Evolutionary conservation across 2,113 vertebrate genomes (phyloP).

Genomic region (Sapajus apella): DNA sequence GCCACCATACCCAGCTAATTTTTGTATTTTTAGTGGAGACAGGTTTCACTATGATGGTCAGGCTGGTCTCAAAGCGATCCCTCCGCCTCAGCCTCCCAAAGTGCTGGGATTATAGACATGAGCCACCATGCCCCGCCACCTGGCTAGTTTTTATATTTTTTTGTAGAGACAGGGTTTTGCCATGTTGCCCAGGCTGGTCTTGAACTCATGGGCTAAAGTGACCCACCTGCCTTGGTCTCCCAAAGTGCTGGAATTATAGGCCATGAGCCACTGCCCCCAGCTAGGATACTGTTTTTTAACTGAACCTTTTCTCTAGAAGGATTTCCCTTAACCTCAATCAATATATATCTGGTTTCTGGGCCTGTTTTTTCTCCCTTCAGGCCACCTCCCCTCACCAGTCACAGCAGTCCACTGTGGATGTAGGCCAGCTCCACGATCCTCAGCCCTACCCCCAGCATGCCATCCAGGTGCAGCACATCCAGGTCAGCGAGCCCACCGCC

Average conservation of each 20-base stretch:
- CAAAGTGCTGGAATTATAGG: too few relatives aligned
- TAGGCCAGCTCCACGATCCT: conserved; percentile 95
- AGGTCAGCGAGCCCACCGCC: conserved; percentile 90
- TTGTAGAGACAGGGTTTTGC: not conserved
- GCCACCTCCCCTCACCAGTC: conserved; percentile 94
- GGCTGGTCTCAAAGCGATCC: too few relatives aligned
- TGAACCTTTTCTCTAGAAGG: not conserved
- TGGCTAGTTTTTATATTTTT: not conserved
- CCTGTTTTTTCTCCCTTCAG: conserved; percentile 77
- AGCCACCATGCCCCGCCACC: fast-evolving
- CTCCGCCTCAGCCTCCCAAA: too few relatives aligned
- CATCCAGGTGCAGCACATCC: conserved; percentile 98
- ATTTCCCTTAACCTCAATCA: not conserved
- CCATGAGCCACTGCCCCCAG: too few relatives aligned
- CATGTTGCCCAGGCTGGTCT: not conserved
- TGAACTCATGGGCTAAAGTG: not conserved
- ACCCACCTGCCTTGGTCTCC: too few relatives aligned
- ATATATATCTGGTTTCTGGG: not conserved
- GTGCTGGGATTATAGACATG: too few relatives aligned
- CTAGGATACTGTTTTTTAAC: not conserved
- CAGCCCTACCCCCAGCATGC: conserved; percentile 96
- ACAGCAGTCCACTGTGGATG: conserved; percentile 95
- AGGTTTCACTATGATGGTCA: too few relatives aligned
- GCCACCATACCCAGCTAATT: too few relatives aligned
- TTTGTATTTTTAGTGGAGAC: too few relatives aligned